Conservation (phyloP, 2,888 invertebrate genomes). For the Aspidiotus rigidus region DNA sequence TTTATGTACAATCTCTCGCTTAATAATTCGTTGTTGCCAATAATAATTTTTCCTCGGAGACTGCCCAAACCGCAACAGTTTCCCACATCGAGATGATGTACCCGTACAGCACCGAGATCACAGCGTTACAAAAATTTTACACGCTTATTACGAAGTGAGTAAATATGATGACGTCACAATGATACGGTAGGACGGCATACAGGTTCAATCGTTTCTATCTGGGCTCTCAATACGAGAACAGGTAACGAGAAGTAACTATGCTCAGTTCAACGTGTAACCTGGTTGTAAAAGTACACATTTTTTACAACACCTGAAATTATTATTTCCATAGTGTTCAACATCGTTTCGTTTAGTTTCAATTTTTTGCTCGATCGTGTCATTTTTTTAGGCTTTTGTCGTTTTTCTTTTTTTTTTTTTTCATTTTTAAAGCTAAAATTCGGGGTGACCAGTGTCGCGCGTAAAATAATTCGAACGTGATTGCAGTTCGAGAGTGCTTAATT, state of each 20-base stretch:
- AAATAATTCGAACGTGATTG: background rate
- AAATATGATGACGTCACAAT: slow-evolving; percentile 21
- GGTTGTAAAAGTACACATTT: background rate
- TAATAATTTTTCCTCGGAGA: too few relatives aligned
- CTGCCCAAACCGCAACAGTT: too few relatives aligned
- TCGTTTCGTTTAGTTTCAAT: too few relatives aligned
- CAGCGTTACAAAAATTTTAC: slow-evolving; percentile 6
- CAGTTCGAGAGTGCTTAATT: background rate
- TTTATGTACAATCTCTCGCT: too few relatives aligned
- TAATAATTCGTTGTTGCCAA: too few relatives aligned
- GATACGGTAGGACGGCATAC: slow-evolving; percentile 8
- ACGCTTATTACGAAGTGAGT: background rate
- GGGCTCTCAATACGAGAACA: slow-evolving; percentile 27
- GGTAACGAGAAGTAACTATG: slow-evolving; percentile 27
- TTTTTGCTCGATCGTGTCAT: background rate
- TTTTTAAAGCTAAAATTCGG: background rate
- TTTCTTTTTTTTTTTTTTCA: background rate
- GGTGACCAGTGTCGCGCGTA: background rate
- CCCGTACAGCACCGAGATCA: too few relatives aligned
- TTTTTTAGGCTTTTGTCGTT: background rate
- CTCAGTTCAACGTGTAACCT: slow-evolving; percentile 22
- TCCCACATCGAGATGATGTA: too few relatives aligned
- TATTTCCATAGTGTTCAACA: too few relatives aligned
- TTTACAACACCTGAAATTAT: too few relatives aligned
- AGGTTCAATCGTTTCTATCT: slow-evolving; percentile 29